Evolutionary conservation across 2,888 invertebrate species (phyloP), one percentile per base, ranked within the genome.

Genomic region (Hanleya hanleyi): DNA sequence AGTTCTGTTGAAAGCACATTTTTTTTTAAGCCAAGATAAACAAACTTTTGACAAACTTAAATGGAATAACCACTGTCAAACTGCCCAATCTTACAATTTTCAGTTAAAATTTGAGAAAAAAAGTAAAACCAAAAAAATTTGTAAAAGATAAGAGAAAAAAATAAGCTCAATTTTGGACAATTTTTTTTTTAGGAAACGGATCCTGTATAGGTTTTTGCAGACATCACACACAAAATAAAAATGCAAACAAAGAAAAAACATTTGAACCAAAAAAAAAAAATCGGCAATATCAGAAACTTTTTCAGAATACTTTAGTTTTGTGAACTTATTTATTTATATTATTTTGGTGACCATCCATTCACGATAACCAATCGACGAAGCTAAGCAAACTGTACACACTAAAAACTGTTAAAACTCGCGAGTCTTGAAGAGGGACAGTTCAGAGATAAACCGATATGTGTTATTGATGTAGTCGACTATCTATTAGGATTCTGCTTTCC

Each of bases 1-100:
- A n/a, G n/a, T n/a, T n/a, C n/a, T n/a, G n/a, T n/a, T n/a, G n/a
- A n/a, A n/a, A n/a, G n/a, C n/a, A n/a, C n/a, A n/a, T 32, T 65
- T 37, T 37, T 37, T 65, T 65, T 0, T 18, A 37, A 65, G 74
- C 41, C 62, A 67, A 66, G 61, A 69, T 35, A 62, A 62, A 38
- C 57, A 67, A 32, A n/a, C 1, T 22, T 5, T 33, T 38, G 38
- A 69, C 4, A 36, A 57, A 32, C 1, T 51, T 9, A 7, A 57
- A 37, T 9, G 33, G 9, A 33, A 32, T 5, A 37, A 32, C 41
- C 1, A 33, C 26, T 36, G 49, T 47, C 26, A n/a, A 22, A 38
- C 33, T 15, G 41, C 32, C 57, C 51, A 32, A 62, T 62, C 57
- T 38, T 69, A 38, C 69, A 62, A 35, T 29, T 26, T 37, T 49